phyloP scores from a whole-genome alignment of 1,140 invertebrate species.

The Drosophila arizonae region DNA sequence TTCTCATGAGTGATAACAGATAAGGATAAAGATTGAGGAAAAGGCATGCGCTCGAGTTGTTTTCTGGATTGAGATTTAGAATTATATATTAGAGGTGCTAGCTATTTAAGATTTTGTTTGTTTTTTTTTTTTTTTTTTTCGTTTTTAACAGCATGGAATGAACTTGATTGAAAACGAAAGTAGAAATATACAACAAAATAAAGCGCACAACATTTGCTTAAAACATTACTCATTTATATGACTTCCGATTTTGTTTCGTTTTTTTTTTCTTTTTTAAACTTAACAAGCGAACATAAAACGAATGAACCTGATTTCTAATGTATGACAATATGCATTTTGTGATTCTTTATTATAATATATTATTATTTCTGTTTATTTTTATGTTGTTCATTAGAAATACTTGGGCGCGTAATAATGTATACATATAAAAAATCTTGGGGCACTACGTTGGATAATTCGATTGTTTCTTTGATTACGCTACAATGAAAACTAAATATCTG shows the following conservation, averaged over 20 bases:
- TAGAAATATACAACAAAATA: slow-evolving; percentile 53
- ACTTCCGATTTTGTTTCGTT: slow-evolving; percentile 16
- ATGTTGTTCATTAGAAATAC: slow-evolving; percentile 74
- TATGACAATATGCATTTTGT: slow-evolving; percentile 57
- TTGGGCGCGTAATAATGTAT: slow-evolving; percentile 64
- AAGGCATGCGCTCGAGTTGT: slow-evolving; percentile 16
- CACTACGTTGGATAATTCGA: slow-evolving; percentile 51
- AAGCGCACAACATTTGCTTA: slow-evolving; percentile 45
- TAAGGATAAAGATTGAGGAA: not conserved
- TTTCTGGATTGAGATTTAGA: slow-evolving; percentile 41
- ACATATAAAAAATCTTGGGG: slow-evolving; percentile 59
- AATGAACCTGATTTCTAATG: slow-evolving; percentile 22
- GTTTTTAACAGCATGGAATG: slow-evolving; percentile 72
- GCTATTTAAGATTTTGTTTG: slow-evolving; percentile 11
- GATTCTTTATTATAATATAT: slow-evolving; percentile 24
- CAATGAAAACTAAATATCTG: slow-evolving; percentile 66
- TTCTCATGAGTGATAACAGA: slow-evolving; percentile 31
- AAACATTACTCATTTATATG: slow-evolving; percentile 17
- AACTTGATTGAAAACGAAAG: slow-evolving; percentile 64
- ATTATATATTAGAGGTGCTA: slow-evolving; percentile 39
- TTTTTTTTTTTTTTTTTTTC: slow-evolving; percentile 42
- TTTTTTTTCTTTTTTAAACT: slow-evolving; percentile 45
- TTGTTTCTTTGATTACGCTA: slow-evolving; percentile 69
- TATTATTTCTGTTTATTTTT: slow-evolving; percentile 34
- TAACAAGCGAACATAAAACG: slow-evolving; percentile 73